Evolutionary conservation across 2,113 vertebrate genomes (phyloP), one percentile per base, ranked within the genome.

Genomic region (Gambusia affinis): DNA sequence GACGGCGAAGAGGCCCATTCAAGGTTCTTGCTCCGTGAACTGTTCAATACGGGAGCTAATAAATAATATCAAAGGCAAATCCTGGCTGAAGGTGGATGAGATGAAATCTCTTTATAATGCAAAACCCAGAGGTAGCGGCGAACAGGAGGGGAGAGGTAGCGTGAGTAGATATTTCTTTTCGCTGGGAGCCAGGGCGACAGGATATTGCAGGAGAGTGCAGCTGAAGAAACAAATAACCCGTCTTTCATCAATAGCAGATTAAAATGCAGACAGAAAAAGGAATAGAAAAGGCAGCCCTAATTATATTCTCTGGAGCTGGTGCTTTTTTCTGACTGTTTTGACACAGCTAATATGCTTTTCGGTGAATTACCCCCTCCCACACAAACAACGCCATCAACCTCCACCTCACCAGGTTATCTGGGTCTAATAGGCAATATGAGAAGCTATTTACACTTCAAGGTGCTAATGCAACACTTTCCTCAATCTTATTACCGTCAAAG

Each of bases 391-490:
- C 64, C 69, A 64, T 51, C 83, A 68, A 63, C 78, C 75, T 77
- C 82, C 77, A 84, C 83, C 78, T 67, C 12, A 3, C 64, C 81
- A 79, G 89, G 88, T 91, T 87, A 91, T 84, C 85, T 67, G n/a
- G 82, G 73, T 84, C 76, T 85, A 89, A 91, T 81, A 89, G 84
- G 80, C 84, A 83, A 89, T 90, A 89, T 62, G 75, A 83, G 85
- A 91, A 81, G 83, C 92, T 85, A 91, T 93, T 92, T 91, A 88
- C 91, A 93, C 92, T 88, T 88, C 76, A 83, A 88, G 91, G 89
- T 76, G 92, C 77, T 89, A 92, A 93, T 93, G 84, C 88, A 92
- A 93, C 92, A 92, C 92, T 89, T 89, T 89, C 83, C 79, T 84
- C 87, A 82, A 82, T 85, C 89, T 76, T 87, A 91, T 88, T 88